phyloP scores from a whole-genome alignment of 2,113 vertebrate genomes.

The Alosa alosa region DNA sequence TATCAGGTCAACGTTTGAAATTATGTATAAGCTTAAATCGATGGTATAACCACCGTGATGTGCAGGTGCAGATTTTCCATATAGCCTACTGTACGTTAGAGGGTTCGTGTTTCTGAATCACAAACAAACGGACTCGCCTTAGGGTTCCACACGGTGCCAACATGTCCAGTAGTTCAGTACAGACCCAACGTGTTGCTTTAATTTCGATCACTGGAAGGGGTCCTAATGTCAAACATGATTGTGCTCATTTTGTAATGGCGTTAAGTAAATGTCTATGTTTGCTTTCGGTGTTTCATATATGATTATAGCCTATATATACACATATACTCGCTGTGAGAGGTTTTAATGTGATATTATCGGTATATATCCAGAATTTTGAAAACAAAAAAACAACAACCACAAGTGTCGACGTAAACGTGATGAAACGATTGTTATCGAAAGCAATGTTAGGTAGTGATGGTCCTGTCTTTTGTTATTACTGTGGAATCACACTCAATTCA shows the following conservation, averaged over 20 bases:
- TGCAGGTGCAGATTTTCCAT: conserved; percentile 58
- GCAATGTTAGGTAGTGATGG: conserved; percentile 39
- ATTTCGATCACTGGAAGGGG: conserved; percentile 9
- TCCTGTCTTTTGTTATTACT: conserved; percentile 43
- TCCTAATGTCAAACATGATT: conserved; percentile 24
- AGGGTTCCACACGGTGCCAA: conserved; percentile 46
- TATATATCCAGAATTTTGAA: conserved; percentile 34
- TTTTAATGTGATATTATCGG: conserved; percentile 33
- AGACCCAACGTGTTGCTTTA: conserved; percentile 29
- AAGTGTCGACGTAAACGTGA: conserved; percentile 40
- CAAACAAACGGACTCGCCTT: not conserved
- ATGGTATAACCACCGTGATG: conserved; percentile 36
- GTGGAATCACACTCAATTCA: conserved; percentile 36
- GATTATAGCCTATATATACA: not conserved
- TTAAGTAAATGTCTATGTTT: conserved; percentile 39
- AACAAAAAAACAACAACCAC: not conserved
- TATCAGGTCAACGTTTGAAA: conserved; percentile 26
- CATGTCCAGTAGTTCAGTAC: not conserved
- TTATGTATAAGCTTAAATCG: not conserved
- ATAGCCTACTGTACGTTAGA: not conserved
- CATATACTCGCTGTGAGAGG: conserved; percentile 45
- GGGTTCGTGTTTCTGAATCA: not conserved
- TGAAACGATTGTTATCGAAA: conserved; percentile 36
- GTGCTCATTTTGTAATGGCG: conserved; percentile 37
- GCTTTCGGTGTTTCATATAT: conserved; percentile 40